Evolutionary conservation across 2,113 vertebrate species (phyloP), one percentile per base, ranked within the genome.

Genomic region (Gopherus flavomarginatus): DNA sequence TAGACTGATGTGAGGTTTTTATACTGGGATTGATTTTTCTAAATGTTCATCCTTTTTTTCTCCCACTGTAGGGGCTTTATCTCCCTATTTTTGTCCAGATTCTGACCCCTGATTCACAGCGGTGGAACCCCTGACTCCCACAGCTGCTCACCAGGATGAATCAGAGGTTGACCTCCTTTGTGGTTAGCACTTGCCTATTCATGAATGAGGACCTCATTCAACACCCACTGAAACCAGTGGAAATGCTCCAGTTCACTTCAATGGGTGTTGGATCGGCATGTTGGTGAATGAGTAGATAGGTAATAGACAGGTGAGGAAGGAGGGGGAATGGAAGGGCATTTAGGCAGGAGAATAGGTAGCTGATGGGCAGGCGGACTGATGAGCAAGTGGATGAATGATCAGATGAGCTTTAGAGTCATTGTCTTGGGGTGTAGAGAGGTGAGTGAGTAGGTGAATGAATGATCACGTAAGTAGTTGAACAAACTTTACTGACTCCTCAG

Each of bases 1-100:
- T 87, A 96, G 86, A 93, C 81, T 90, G 89, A 96, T 56, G 19
- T 95, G 54, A 90, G 91, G 29, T 29, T 57, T 27, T 83, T 83
- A 57, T 42, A 57, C 54, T 78, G 42, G 26, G 12, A 77, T 44
- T 77, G 38, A 11, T 50, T 0, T n/a, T 88, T 83, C 17, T 49
- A 83, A 88, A 35, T 53, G 3, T 31, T 22, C 4, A 35, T 5
- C 0, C 5, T 35, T 50, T 50, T 50, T 16, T 5, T 1, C 86
- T 8, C 10, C 9, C 13, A n/a, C n/a, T 65, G 62, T 29, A 12
- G 6, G 29, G 13, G 13, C 12, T 65, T 65, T n/a, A 31, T 65
- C 72, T 21, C 10, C 21, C 26, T 83, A 11, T 72, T 79, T 91
- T 56, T 88, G 5, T 59, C 5, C 6, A 89, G 16, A 4, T 3